phyloP scores from a whole-genome alignment of 2,113 vertebrate species.

The Tricholaema leucomelas region DNA sequence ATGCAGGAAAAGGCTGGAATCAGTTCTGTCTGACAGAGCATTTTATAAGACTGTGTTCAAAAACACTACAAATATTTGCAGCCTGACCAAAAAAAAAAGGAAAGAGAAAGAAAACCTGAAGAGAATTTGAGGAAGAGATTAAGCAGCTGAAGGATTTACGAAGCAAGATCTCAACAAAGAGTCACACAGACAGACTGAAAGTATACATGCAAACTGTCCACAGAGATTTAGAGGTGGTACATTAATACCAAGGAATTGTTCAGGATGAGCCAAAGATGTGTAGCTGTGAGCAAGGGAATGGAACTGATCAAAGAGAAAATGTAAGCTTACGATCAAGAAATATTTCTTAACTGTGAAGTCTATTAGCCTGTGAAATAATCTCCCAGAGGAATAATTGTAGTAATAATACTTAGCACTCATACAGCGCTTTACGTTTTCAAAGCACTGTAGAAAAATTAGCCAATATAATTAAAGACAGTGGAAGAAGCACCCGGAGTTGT shows the following conservation, averaged over 20 bases:
- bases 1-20: not conserved
- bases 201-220: not conserved
- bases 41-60: not conserved
- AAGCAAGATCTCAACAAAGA: not conserved
- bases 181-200: not conserved
- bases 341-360: conserved; percentile 24
- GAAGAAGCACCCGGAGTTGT: not conserved
- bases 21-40: not conserved
- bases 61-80: not conserved
- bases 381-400: not conserved
- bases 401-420: conserved; percentile 15
- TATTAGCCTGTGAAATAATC: conserved; percentile 43
- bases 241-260: conserved; percentile 6
- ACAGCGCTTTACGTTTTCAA: not conserved
- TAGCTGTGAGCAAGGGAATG: not conserved
- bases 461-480: not conserved
- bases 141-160: conserved; percentile 20
- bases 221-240: not conserved
- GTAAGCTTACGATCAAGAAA: not conserved
- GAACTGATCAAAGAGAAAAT: conserved; percentile 37
- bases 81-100: not conserved
- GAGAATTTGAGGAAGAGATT: conserved; percentile 10
- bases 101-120: not conserved
- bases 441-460: not conserved
- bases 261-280: not conserved